Evolutionary conservation across 2,888 invertebrate species (phyloP).

Genomic region (Prosopocoilus inquinatus): DNA sequence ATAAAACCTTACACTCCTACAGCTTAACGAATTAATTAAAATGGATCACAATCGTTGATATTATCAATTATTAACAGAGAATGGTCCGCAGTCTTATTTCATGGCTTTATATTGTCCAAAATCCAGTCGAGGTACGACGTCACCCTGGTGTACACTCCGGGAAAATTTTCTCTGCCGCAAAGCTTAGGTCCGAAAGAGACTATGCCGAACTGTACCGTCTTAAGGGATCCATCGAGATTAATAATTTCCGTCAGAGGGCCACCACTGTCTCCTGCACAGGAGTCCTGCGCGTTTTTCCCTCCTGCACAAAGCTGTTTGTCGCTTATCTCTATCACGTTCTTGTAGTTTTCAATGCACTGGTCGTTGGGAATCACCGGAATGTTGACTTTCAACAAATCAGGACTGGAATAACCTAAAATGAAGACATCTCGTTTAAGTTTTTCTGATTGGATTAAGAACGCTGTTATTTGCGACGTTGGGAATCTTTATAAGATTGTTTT

Average conservation of each 20-base stretch:
- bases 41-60: too few relatives aligned
- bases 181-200: conserved; percentile 53
- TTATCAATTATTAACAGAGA: too few relatives aligned
- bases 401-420: conserved; percentile 37
- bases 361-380: conserved; percentile 46
- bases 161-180: conserved; percentile 55
- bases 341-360: conserved; percentile 39
- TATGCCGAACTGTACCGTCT: conserved; percentile 57
- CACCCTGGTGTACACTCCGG: conserved; percentile 68
- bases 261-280: conserved; percentile 68
- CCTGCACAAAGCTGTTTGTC: conserved; percentile 63
- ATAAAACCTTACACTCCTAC: too few relatives aligned
- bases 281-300: conserved; percentile 58
- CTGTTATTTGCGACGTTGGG: too few relatives aligned
- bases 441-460: too few relatives aligned
- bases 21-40: too few relatives aligned
- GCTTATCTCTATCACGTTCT: conserved; percentile 29
- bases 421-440: conserved; percentile 2
- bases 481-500: too few relatives aligned
- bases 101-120: conserved; percentile 50
- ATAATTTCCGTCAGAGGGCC: conserved; percentile 59
- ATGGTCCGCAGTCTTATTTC: conserved; percentile 21
- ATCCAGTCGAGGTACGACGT: conserved; percentile 66
- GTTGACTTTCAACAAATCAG: conserved; percentile 49
- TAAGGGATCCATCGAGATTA: conserved; percentile 41